Percentiles rank a stretch among this genome's conserved stretches.
phyloP scores from a whole-genome alignment of 2,888 invertebrate genomes.

The Aelia acuminata region DNA sequence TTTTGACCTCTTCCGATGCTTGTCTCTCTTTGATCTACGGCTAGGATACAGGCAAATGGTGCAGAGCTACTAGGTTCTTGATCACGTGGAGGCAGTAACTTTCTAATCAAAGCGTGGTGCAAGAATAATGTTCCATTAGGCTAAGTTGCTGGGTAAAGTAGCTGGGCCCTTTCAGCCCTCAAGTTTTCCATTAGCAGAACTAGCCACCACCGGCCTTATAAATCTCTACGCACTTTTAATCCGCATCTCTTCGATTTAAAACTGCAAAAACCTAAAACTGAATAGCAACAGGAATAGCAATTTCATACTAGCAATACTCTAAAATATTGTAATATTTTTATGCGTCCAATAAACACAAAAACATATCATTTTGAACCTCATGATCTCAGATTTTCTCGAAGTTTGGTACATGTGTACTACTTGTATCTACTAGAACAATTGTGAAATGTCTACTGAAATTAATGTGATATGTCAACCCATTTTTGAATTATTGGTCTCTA shows the following conservation, averaged over 20 bases:
- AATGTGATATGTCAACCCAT: too few species aligned
- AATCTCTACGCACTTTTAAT: conserved; percentile 8
- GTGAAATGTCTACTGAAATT: too few species aligned
- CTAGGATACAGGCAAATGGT: not conserved
- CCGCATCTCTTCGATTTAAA: not conserved
- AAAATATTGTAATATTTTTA: too few species aligned
- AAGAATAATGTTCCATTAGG: conserved; percentile 38
- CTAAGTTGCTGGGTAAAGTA: not conserved
- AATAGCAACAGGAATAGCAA: not conserved
- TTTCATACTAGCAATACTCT: too few species aligned
- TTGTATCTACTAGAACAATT: too few species aligned
- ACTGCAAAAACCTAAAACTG: not conserved
- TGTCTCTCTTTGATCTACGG: not conserved
- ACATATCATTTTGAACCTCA: too few species aligned
- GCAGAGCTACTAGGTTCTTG: not conserved
- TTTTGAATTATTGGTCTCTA: too few species aligned
- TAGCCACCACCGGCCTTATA: not conserved
- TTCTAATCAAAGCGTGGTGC: not conserved
- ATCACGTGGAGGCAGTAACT: not conserved
- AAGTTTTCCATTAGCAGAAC: conserved; percentile 30
- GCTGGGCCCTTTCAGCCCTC: not conserved
- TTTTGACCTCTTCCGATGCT: not conserved
- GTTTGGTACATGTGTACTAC: too few species aligned
- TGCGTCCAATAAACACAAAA: too few species aligned
- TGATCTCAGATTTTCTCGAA: too few species aligned